Evolutionary conservation across 2,888 invertebrate species (phyloP), one percentile per base, ranked within the genome.

Genomic region (Nomada ruficornis): DNA sequence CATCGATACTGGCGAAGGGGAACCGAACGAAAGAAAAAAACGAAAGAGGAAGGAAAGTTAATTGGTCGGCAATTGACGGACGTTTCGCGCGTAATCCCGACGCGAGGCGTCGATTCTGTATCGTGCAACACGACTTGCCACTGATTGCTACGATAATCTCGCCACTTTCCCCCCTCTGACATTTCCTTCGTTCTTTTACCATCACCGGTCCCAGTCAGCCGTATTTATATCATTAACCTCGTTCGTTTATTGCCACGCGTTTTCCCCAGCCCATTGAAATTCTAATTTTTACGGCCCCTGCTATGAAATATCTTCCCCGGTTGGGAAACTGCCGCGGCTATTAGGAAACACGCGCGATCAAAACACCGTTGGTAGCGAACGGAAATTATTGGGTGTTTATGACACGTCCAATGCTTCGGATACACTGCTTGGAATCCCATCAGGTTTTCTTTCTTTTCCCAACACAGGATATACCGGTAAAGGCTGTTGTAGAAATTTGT

Each of bases 81-180:
- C 89, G 85, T 89, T 90, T 90, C 89, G 84, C 88, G 88, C 87
- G 87, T 89, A 90, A 90, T 89, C 89, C 87, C 83, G 85, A 84
- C 80, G 70, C 55, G 67, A 57, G 47, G 59, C 72, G 65, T 65
- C 75, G 80, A 71, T 71, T 75, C 62, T 44, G 55, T 77, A 57
- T 54, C 63, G 69, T 76, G 77, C 62, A 77, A 86, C 75, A 63
- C 76, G 63, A 80, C 36, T 73, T 59, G 60, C 23, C 70, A 57
- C 47, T 80, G 86, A 87, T 87, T 82, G 86, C 77, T 60, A 26
- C 77, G 72, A 79, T 83, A 85, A 88, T 75, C 77, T 75, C 63
- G 55, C 47, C 60, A 29, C 52, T 57, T 60, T 71, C 20, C 55
- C 57, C 55, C 11, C 47, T 44, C 20, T 15, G 0, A 10, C 5